Base-by-base conservation (phyloP, 1,140 invertebrate genomes). In the Drosophila pachea region DNA sequence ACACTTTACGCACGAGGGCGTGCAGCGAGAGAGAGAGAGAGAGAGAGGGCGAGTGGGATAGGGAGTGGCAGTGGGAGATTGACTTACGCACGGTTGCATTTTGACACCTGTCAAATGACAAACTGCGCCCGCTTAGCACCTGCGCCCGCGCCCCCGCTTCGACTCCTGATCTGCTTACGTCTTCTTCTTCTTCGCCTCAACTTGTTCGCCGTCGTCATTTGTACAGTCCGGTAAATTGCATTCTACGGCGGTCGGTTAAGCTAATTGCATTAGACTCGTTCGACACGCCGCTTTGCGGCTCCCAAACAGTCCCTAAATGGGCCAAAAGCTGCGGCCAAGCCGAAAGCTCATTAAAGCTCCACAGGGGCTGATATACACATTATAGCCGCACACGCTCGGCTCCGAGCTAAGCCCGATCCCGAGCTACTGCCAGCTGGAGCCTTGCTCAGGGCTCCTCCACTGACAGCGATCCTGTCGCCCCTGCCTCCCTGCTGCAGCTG, bases 261-360 rank as follows among this genome's bases (percentile, higher is more conserved):
- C 48, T 73, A 73, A 73, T 73, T 73, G 71, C 71, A 73, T 73
- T 73, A 73, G 71, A 70, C 71, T 73, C 71, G 71, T 73, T 73
- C 53, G 67, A 73, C 71, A 73, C 60, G 71, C 61, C 35, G 58
- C 58, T 64, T 66, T 69, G 56, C 8, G 48, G 38, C 38, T 65
- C 38, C 12, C 40, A 55, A 56, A 54, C 40, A 22, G 68, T 35
- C 55, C 43, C 32, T 33, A 61, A 43, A 67, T 67, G 50, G 5
- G 7, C 16, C 5, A 12, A 60, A 42, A 54, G 38, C 35, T 7
- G 4, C n/a, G n/a, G n/a, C n/a, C n/a, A n/a, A 12, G 33, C 4
- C 36, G 7, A 16, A 22, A 45, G 43, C 43, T 45, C 38, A 42
- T 42, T 45, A 22, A 45, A 45, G 43, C 43, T 45, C 22, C 4